These are phyloP conservation scores for Cyanoderma ruficeps DNA, from an alignment of 2,113 vertebrate species.

Conservation along the genomic window DNA sequence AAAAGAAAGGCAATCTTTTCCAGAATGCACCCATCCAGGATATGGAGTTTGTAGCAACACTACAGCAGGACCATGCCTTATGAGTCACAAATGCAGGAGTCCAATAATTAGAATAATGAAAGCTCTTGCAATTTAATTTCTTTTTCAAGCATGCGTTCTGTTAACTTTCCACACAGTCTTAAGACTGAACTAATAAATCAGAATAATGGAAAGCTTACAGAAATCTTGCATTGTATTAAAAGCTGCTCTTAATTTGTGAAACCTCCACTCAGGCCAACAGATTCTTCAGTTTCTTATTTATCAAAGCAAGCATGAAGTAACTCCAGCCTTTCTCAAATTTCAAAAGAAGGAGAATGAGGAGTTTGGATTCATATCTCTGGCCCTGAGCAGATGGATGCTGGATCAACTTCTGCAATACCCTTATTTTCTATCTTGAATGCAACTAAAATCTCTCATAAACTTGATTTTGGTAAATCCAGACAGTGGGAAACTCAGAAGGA, in stretches of 20 bases:
- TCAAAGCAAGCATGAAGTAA: neutral
- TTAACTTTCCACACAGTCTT: constrained; percentile 3
- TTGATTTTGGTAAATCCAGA: neutral
- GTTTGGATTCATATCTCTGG: neutral
- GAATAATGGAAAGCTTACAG: constrained; percentile 23
- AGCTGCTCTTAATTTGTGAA: constrained; percentile 9
- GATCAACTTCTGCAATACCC: neutral
- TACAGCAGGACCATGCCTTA: neutral
- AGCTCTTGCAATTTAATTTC: constrained; percentile 6
- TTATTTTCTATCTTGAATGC: neutral
- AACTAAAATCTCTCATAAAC: neutral
- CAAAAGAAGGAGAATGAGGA: neutral
- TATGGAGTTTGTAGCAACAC: neutral
- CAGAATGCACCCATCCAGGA: neutral
- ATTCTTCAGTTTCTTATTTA: neutral
- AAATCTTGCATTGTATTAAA: neutral
- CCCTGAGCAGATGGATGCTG: neutral
- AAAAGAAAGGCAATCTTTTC: neutral
- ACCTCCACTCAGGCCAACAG: neutral
- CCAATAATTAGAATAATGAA: neutral
- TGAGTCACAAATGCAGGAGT: neutral
- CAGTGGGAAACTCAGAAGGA: neutral
- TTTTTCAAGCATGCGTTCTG: neutral
- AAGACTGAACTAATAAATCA: constrained; percentile 24
- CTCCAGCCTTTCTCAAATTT: neutral